Conservation (phyloP, 1,140 invertebrate genomes). For the Ceratosolen solmsi region DNA sequence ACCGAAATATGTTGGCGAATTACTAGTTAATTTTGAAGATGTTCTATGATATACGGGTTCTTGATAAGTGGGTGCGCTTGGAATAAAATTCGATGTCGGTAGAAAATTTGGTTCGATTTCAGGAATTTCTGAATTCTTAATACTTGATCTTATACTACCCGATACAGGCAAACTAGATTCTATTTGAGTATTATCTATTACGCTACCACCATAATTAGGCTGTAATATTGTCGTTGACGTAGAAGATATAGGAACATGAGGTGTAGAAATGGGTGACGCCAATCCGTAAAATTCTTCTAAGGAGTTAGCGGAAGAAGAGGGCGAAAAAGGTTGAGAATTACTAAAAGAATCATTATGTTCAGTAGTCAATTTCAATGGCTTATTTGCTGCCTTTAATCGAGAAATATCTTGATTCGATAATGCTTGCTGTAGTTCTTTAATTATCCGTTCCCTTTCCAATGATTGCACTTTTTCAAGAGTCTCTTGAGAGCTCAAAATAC, state of each 20-base stretch:
- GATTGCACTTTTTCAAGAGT: conserved; percentile 64
- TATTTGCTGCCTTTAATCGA: not conserved
- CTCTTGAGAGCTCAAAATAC: conserved; percentile 60
- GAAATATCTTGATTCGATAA: conserved; percentile 53
- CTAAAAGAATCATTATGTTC: not conserved
- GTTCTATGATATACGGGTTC: conserved; percentile 47
- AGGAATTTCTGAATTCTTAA: conserved; percentile 43
- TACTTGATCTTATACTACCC: conserved; percentile 16
- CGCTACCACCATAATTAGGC: conserved; percentile 43
- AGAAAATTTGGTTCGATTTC: conserved; percentile 60
- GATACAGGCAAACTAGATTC: conserved; percentile 43
- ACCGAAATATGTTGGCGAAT: conserved; percentile 64
- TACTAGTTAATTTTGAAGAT: conserved; percentile 54
- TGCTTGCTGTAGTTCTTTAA: conserved; percentile 64
- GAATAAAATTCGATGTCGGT: conserved; percentile 38
- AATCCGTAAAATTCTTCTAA: not conserved
- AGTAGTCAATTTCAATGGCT: conserved; percentile 10
- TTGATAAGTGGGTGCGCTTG: conserved; percentile 54
- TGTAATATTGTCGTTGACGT: conserved; percentile 7
- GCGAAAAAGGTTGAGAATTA: not conserved
- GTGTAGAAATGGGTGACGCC: conserved; percentile 49
- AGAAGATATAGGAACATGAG: conserved; percentile 30
- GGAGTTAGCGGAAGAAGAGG: not conserved
- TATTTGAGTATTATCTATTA: conserved; percentile 49
- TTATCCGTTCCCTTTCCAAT: conserved; percentile 66